Percentiles rank a stretch among this genome's conserved stretches.
Conservation (phyloP, 2,888 invertebrate species). For the Lasioglossum morio region DNA sequence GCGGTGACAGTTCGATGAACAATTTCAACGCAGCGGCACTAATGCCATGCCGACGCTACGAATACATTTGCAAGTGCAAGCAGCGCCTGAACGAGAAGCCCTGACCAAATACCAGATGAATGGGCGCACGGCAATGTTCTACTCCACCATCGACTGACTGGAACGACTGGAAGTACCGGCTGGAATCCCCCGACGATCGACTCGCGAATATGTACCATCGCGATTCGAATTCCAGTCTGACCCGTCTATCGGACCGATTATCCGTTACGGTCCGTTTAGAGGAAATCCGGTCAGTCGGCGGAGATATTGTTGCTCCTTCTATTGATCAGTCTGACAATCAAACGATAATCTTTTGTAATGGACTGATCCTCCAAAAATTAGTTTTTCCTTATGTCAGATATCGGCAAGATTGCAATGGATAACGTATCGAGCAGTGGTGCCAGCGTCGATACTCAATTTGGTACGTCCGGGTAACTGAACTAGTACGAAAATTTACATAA, state of each 20-base stretch:
- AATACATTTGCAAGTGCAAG: conserved; percentile 81
- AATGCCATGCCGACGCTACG: conserved; percentile 70
- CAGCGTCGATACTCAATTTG: no score
- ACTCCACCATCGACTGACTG: conserved; percentile 41
- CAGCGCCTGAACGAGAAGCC: conserved; percentile 61
- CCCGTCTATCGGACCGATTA: conserved; percentile 48
- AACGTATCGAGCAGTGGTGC: no score
- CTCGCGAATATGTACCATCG: conserved; percentile 59
- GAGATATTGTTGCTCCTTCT: conserved; percentile 61
- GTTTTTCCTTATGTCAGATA: background rate
- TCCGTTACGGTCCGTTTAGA: conserved; percentile 50
- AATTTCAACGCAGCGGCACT: conserved; percentile 66
- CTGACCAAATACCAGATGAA: conserved; percentile 74
- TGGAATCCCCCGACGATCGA: conserved; percentile 57
- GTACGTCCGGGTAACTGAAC: no score
- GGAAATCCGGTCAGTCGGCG: conserved; percentile 65
- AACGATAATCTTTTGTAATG: conserved; percentile 33
- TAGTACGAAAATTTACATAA: no score
- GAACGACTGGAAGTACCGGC: conserved; percentile 61
- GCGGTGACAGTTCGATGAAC: conserved; percentile 52
- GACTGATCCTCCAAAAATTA: background rate
- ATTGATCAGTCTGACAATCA: conserved; percentile 47
- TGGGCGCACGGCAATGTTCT: conserved; percentile 37
- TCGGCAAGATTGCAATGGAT: no score
- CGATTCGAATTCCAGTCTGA: conserved; percentile 60